Conservation (phyloP, 1,140 invertebrate species). For the Drosophila elegans region DNA sequence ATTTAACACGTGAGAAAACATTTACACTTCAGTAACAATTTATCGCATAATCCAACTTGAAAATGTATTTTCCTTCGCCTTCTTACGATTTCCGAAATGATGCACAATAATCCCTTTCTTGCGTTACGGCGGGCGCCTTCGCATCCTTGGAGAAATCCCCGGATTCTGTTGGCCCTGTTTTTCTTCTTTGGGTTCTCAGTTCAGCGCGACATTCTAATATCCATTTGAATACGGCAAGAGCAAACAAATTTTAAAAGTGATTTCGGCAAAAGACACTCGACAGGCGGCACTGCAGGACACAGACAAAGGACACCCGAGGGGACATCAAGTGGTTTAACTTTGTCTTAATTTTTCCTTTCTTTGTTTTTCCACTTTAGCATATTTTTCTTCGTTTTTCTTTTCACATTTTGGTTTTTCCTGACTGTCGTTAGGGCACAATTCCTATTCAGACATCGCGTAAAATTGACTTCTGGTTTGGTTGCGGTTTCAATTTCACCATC, state of each 20-base stretch:
- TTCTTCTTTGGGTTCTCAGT: slow-evolving; percentile 7
- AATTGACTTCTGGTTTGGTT: slow-evolving; percentile 45
- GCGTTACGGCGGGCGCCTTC: slow-evolving; percentile 46
- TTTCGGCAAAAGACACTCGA: slow-evolving; percentile 64
- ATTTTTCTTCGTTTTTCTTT: slow-evolving; percentile 24
- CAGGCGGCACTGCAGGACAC: slow-evolving; percentile 32
- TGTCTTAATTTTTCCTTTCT: slow-evolving; percentile 48
- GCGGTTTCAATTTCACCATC: slow-evolving; percentile 19
- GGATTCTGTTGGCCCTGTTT: slow-evolving; percentile 26
- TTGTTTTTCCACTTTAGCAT: slow-evolving; percentile 22
- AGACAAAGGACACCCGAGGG: slow-evolving; percentile 39
- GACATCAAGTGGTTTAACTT: slow-evolving; percentile 59
- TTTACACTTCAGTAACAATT: slow-evolving; percentile 71
- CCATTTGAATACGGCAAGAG: slow-evolving; percentile 52
- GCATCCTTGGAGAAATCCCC: slow-evolving; percentile 50
- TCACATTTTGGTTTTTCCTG: slow-evolving; percentile 2
- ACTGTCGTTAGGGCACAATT: neutral
- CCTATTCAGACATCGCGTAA: slow-evolving; percentile 42
- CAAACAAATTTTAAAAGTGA: slow-evolving; percentile 73
- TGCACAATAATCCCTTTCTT: slow-evolving; percentile 78
- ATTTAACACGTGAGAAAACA: slow-evolving; percentile 66
- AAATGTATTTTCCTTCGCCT: slow-evolving; percentile 49
- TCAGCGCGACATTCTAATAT: slow-evolving; percentile 47
- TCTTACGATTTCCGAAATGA: slow-evolving; percentile 28
- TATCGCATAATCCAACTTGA: slow-evolving; percentile 66